These are phyloP conservation scores for Rissa tridactyla DNA, from an alignment of 2,113 vertebrate genomes.

Conservation along the genomic window DNA sequence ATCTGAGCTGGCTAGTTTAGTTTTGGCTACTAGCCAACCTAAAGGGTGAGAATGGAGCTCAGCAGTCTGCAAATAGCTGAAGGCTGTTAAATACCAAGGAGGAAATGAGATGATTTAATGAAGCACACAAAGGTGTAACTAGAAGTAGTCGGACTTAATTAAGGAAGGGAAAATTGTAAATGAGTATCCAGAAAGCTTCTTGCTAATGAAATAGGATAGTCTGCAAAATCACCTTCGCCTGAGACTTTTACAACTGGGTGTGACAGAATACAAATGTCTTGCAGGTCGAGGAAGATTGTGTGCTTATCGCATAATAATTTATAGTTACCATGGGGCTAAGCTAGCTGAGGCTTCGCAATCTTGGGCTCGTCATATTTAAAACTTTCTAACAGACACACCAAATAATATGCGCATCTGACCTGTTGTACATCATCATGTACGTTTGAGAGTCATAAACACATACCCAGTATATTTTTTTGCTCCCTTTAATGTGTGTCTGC, in stretches of 20 bases:
- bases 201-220: constrained; percentile 10
- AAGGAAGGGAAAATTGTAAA: constrained; percentile 31
- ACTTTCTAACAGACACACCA: not conserved
- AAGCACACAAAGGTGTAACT: constrained; percentile 43
- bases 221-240: constrained; percentile 19
- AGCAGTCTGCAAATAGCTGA: constrained; percentile 28
- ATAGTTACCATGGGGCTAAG: not conserved
- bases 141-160: constrained; percentile 52
- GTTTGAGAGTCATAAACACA: not conserved
- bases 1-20: constrained; percentile 43
- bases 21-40: constrained; percentile 42
- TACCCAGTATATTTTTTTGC: not conserved
- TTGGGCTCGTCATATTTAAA: not conserved
- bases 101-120: constrained; percentile 56
- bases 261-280: not conserved
- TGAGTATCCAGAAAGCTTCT: constrained; percentile 21
- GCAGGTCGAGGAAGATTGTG: not conserved
- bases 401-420: not conserved
- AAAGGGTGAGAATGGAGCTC: constrained; percentile 23
- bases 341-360: not conserved
- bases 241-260: not conserved
- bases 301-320: not conserved
- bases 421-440: not conserved
- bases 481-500: not conserved
- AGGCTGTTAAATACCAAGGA: constrained; percentile 43